A percentile compares a stretch with the other conserved stretches of the same genome.
phyloP scores from a whole-genome alignment of 2,888 invertebrate genomes.

The Hypolimnas misippus region DNA sequence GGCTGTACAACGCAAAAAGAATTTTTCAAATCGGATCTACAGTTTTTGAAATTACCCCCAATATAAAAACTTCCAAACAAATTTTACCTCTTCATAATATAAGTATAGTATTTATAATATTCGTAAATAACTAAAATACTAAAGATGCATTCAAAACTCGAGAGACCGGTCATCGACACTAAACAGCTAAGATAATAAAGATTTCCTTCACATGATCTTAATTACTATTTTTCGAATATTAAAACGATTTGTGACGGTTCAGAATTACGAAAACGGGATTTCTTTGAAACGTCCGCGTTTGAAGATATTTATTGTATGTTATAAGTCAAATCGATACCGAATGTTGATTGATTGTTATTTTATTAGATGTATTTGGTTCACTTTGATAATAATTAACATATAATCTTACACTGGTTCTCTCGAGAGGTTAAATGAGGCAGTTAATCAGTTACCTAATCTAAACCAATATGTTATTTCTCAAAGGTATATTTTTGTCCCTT shows the following conservation, averaged over 20 bases:
- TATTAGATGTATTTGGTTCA: slow-evolving; percentile 1
- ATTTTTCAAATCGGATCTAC: too few relatives aligned
- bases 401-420: not conserved
- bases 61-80: too few relatives aligned
- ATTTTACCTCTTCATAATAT: too few relatives aligned
- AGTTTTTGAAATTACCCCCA: too few relatives aligned
- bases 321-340: not conserved
- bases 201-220: slow-evolving; percentile 64
- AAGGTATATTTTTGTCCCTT: too few relatives aligned
- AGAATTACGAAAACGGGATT: slow-evolving; percentile 43
- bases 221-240: slow-evolving; percentile 63
- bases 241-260: slow-evolving; percentile 48
- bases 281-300: slow-evolving; percentile 45
- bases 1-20: too few relatives aligned
- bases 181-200: slow-evolving; percentile 56
- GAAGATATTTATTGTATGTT: slow-evolving; percentile 11
- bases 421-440: not conserved
- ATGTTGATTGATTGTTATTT: not conserved
- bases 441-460: too few relatives aligned
- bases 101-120: too few relatives aligned
- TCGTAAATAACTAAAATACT: too few relatives aligned
- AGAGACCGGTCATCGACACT: slow-evolving; percentile 30
- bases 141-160: slow-evolving; percentile 23
- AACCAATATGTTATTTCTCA: too few relatives aligned
- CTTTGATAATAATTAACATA: not conserved